These are phyloP conservation scores for Lepus townsendii DNA, from an alignment of 2,797 vertebrate species.

Conservation along the genomic window DNA sequence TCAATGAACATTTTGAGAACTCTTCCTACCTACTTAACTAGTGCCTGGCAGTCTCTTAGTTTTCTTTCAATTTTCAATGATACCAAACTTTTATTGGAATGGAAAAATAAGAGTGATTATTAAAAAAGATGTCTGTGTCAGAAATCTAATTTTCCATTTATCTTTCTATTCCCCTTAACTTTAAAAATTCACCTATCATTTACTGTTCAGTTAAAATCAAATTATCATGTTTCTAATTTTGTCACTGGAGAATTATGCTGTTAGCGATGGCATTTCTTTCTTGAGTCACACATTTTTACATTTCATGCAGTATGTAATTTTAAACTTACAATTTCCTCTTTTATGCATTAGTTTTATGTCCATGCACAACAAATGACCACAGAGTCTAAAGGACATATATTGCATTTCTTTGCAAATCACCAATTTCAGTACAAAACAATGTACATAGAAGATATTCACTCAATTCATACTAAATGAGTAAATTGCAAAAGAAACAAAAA, in stretches of 20 bases:
- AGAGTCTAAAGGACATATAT: not conserved
- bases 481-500: slow-evolving; percentile 33
- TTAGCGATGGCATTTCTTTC: not conserved
- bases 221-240: not conserved
- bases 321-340: not conserved
- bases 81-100: not conserved
- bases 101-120: not conserved
- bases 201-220: not conserved
- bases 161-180: not conserved
- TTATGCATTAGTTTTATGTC: not conserved
- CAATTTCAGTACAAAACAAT: not conserved
- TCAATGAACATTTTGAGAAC: too few species aligned
- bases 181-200: not conserved
- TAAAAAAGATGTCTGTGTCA: not conserved
- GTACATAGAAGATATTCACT: not conserved
- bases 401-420: not conserved
- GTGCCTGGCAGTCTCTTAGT: not conserved
- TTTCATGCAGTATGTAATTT: not conserved
- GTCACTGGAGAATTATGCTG: rapidly evolving
- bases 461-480: slow-evolving; percentile 49
- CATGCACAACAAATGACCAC: not conserved
- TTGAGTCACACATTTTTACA: not conserved
- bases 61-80: not conserved
- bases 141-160: not conserved
- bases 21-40: not conserved